Percentiles rank a stretch among this genome's conserved stretches.
These are phyloP conservation scores for Plecturocebus donacophilus DNA, from an alignment of 2,113 vertebrate genomes.

Conservation along the genomic window DNA sequence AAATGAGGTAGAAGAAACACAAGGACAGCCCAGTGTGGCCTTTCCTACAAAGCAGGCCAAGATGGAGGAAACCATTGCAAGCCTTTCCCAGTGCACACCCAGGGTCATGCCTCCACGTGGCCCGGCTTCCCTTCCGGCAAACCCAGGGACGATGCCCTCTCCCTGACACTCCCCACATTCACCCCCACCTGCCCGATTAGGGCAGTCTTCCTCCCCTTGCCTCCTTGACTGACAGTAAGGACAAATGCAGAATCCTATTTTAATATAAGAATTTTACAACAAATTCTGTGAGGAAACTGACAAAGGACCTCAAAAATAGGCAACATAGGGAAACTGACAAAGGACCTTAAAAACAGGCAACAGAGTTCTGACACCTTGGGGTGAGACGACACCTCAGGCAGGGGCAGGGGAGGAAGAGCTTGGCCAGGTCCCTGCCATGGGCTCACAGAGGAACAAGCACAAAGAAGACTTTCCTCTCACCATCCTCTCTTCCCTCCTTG, in stretches of 20 bases:
- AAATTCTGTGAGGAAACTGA: slow-evolving; percentile 22
- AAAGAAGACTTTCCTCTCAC: not conserved
- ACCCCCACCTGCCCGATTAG: fast-evolving
- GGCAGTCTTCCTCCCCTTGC: not conserved
- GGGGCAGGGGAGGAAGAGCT: not conserved
- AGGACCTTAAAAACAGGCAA: not conserved
- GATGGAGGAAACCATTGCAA: not conserved
- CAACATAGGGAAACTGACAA: not conserved
- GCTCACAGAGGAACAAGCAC: not conserved
- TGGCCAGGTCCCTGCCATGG: too few relatives aligned
- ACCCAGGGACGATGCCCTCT: not conserved
- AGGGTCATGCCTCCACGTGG: too few relatives aligned
- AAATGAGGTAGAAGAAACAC: not conserved
- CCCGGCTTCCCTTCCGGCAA: not conserved
- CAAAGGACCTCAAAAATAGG: not conserved
- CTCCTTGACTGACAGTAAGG: not conserved
- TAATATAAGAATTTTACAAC: not conserved
- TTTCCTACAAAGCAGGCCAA: not conserved
- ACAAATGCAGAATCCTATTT: not conserved
- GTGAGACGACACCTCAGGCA: not conserved
- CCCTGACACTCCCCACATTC: not conserved
- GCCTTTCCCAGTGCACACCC: not conserved
- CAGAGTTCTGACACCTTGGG: not conserved
- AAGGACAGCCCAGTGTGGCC: not conserved
- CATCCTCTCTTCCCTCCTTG: not conserved